Conservation (phyloP, 2,888 invertebrate species). For the Mesochorus sp. region DNA sequence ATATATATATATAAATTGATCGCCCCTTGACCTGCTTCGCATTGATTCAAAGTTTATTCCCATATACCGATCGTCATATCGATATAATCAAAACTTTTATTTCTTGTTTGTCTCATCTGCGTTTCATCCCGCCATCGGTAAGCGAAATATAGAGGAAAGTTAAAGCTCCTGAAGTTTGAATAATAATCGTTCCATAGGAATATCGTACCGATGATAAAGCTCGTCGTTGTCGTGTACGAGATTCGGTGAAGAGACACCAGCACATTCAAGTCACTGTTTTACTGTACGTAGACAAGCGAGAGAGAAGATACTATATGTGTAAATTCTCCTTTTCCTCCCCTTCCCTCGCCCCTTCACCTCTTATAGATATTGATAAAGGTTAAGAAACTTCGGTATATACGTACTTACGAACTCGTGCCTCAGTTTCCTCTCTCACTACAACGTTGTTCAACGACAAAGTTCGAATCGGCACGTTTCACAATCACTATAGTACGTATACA, state of each 20-base stretch:
- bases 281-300: neutral
- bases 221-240: slow-evolving; percentile 1
- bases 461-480: slow-evolving; percentile 28
- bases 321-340: neutral
- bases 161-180: slow-evolving; percentile 37
- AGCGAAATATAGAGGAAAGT: neutral
- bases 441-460: slow-evolving; percentile 41
- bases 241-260: neutral
- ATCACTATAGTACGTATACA: slow-evolving; percentile 8
- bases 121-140: neutral
- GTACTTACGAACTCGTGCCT: neutral
- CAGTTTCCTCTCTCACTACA: neutral
- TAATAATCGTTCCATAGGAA: slow-evolving; percentile 43
- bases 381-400: slow-evolving; percentile 42
- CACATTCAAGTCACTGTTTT: neutral
- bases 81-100: slow-evolving; percentile 28
- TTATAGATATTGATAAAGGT: slow-evolving; percentile 43
- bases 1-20: too few species aligned
- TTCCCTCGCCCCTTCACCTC: neutral
- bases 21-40: too few species aligned
- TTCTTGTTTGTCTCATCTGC: neutral
- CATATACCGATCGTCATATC: slow-evolving; percentile 23
- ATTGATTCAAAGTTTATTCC: slow-evolving; percentile 20
- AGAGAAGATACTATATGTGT: neutral
- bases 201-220: slow-evolving; percentile 34